Percentiles rank a stretch among this genome's conserved stretches.
phyloP scores from a whole-genome alignment of 2,888 invertebrate genomes.

The Lasioglossum calceatum region DNA sequence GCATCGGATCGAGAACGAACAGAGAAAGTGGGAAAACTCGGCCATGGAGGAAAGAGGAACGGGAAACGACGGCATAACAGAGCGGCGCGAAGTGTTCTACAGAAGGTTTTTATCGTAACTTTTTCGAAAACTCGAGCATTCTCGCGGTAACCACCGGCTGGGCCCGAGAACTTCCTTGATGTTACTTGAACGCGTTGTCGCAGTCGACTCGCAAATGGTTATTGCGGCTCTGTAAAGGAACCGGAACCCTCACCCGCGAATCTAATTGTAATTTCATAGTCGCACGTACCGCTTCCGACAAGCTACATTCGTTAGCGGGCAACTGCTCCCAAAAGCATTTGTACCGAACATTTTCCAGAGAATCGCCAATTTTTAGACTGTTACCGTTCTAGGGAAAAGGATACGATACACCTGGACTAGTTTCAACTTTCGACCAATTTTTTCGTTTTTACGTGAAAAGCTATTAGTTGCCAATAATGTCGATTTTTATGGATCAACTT shows the following conservation, averaged over 20 bases:
- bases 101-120: conserved; percentile 49
- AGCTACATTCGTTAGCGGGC: background rate
- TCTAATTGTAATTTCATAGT: conserved; percentile 45
- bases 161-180: conserved; percentile 52
- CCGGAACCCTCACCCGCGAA: conserved; percentile 1
- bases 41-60: background rate
- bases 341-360: background rate
- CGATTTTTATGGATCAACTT: too few relatives aligned
- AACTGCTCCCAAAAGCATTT: background rate
- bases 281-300: conserved; percentile 13
- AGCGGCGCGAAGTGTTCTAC: conserved; percentile 34
- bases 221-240: conserved; percentile 39
- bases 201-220: conserved; percentile 59
- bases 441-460: too few relatives aligned
- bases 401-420: too few relatives aligned
- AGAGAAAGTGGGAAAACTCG: background rate
- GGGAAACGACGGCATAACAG: conserved; percentile 40
- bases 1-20: background rate
- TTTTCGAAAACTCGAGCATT: conserved; percentile 47
- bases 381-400: too few relatives aligned
- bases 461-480: too few relatives aligned
- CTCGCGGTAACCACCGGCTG: conserved; percentile 44
- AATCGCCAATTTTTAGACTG: background rate
- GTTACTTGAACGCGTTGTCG: conserved; percentile 56
- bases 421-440: too few relatives aligned